phyloP scores from a whole-genome alignment of 2,888 invertebrate species.

The Melanostoma mellinum region DNA sequence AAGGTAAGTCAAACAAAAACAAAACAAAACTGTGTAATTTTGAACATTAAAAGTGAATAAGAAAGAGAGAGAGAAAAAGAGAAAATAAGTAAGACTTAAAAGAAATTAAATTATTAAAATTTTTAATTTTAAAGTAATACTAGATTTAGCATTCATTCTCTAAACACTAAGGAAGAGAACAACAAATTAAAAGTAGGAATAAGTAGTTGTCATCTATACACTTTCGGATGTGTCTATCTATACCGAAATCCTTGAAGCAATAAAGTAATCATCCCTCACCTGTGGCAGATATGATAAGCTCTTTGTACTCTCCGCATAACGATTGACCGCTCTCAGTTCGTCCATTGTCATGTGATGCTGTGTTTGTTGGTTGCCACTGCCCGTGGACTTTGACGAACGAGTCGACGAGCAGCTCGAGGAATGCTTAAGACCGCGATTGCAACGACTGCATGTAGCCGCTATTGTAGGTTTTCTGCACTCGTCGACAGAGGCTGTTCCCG shows the following conservation, averaged over 20 bases:
- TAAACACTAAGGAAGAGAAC: slow-evolving; percentile 50
- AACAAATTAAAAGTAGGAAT: slow-evolving; percentile 54
- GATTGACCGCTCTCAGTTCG: slow-evolving; percentile 92
- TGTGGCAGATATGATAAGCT: slow-evolving; percentile 95
- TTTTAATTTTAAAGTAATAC: slow-evolving; percentile 50
- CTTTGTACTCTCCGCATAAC: slow-evolving; percentile 95
- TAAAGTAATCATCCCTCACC: slow-evolving; percentile 85
- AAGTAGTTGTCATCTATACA: slow-evolving; percentile 69
- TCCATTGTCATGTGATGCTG: slow-evolving; percentile 89
- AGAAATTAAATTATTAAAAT: slow-evolving; percentile 28
- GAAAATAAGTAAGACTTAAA: slow-evolving; percentile 35
- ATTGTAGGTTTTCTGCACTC: slow-evolving; percentile 70
- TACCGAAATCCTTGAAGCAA: slow-evolving; percentile 81
- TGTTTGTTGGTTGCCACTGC: slow-evolving; percentile 75
- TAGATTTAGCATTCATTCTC: slow-evolving; percentile 44
- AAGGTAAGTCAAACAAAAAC: slow-evolving; percentile 20
- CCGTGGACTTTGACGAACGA: slow-evolving; percentile 85
- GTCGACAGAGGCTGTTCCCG: slow-evolving; percentile 53
- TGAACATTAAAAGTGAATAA: slow-evolving; percentile 18
- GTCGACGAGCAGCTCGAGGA: slow-evolving; percentile 87
- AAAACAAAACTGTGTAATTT: slow-evolving; percentile 32
- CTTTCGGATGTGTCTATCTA: slow-evolving; percentile 72
- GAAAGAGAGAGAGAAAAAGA: slow-evolving; percentile 26
- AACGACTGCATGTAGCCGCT: slow-evolving; percentile 78
- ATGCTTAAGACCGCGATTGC: slow-evolving; percentile 80